Evolutionary conservation across 2,797 vertebrate species (phyloP).

Genomic region (Hirundo rustica): DNA sequence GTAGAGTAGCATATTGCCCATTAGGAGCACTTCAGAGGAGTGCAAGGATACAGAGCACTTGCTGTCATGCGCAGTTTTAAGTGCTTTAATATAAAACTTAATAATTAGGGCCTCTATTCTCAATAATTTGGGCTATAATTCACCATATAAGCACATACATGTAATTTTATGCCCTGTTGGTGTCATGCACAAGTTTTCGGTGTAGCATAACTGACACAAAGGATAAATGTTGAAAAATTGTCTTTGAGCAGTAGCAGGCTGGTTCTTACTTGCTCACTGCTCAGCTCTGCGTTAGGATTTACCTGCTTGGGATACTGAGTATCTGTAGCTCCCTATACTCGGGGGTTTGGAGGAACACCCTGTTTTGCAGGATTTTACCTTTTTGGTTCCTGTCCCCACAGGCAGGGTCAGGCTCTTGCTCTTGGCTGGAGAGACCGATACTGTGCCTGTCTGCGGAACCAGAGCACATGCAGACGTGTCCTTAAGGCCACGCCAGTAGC

Average conservation of each 20-base stretch:
- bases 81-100: neutral
- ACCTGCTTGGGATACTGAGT: neutral
- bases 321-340: neutral
- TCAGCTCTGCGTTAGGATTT: neutral
- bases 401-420: neutral
- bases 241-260: neutral
- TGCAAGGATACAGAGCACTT: neutral
- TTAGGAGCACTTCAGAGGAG: neutral
- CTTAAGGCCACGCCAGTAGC: accelerated
- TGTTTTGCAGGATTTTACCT: neutral
- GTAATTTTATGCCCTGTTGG: neutral
- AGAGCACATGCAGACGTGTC: neutral
- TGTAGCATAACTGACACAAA: neutral
- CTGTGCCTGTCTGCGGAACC: neutral
- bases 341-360: accelerated
- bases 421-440: accelerated
- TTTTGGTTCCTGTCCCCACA: neutral
- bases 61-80: neutral
- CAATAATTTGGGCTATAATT: neutral
- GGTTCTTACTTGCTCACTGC: neutral
- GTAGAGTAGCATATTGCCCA: conserved; percentile 6
- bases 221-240: neutral
- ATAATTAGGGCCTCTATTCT: neutral
- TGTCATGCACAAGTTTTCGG: neutral
- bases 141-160: neutral